These are phyloP conservation scores for Cheilosia soror DNA, from an alignment of 2,888 invertebrate species.

Conservation along the genomic window DNA sequence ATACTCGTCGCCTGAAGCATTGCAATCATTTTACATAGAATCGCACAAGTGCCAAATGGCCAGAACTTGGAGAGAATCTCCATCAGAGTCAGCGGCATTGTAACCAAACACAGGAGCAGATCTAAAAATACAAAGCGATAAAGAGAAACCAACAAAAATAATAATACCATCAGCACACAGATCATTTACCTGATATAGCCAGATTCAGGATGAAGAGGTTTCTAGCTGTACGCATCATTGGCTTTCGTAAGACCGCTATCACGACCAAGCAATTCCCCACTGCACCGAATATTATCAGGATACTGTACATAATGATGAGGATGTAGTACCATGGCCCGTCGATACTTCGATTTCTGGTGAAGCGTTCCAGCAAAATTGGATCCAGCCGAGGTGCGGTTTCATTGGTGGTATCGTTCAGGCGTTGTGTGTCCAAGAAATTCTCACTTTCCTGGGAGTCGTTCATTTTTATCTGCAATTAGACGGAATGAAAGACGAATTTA, in stretches of 20 bases:
- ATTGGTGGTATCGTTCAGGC: constrained; percentile 37
- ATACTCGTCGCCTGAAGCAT: constrained; percentile 95
- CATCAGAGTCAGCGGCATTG: constrained; percentile 95
- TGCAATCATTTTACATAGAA: constrained; percentile 93
- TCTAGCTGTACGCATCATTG: constrained; percentile 95
- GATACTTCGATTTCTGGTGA: constrained; percentile 88
- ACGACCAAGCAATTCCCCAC: constrained; percentile 95
- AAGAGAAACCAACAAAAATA: constrained; percentile 13
- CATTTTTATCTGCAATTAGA: constrained; percentile 65
- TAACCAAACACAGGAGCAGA: constrained; percentile 93
- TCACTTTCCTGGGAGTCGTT: constrained; percentile 58
- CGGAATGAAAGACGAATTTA: neutral
- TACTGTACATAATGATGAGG: constrained; percentile 89
- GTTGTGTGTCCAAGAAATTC: constrained; percentile 54
- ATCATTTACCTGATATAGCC: constrained; percentile 87
- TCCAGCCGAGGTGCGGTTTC: constrained; percentile 72
- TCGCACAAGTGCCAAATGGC: constrained; percentile 90
- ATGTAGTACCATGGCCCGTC: constrained; percentile 88
- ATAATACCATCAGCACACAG: neutral
- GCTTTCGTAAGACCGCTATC: constrained; percentile 90
- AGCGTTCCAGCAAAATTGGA: constrained; percentile 84
- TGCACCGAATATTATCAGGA: constrained; percentile 92
- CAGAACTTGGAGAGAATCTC: constrained; percentile 94
- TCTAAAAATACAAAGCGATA: constrained; percentile 83
- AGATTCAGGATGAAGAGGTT: constrained; percentile 97